Evolutionary conservation across 2,888 invertebrate genomes (phyloP).

Genomic region (Drosophila imparisetae): DNA sequence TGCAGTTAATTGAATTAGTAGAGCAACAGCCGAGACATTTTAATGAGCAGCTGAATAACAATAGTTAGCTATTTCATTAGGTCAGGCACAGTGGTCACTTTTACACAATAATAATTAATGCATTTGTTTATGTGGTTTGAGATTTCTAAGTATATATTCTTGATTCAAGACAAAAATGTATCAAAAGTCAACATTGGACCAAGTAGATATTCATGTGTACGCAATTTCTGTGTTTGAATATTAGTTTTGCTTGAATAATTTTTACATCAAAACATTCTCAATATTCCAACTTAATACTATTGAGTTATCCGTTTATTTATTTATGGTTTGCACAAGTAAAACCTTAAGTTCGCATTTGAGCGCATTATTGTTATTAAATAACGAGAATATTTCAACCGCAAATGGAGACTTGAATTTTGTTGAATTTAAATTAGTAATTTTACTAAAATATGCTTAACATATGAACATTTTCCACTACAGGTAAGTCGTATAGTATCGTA

Average conservation of each 20-base stretch:
- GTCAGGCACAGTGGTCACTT: not conserved
- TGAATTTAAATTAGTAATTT: not conserved
- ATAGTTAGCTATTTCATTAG: not conserved
- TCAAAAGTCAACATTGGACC: not conserved
- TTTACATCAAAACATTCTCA: not conserved
- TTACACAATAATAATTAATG: not conserved
- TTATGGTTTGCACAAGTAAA: not conserved
- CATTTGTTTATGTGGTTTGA: not conserved
- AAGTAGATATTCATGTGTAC: not conserved
- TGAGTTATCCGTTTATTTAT: not conserved
- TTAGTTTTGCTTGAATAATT: not conserved
- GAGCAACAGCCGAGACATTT: slow-evolving; percentile 8
- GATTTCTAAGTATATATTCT: not conserved
- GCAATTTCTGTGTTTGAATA: not conserved
- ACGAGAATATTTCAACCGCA: not conserved
- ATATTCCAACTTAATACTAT: not conserved
- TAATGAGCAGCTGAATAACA: slow-evolving; percentile 1
- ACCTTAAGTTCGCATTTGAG: not conserved
- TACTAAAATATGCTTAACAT: not conserved
- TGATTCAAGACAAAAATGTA: not conserved
- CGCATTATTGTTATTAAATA: not conserved
- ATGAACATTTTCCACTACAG: not conserved
- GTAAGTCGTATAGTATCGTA: not conserved
- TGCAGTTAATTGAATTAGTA: slow-evolving; percentile 65
- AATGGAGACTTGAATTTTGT: not conserved